phyloP scores from a whole-genome alignment of 2,113 vertebrate genomes.

The Genyomyrus donnyi region DNA sequence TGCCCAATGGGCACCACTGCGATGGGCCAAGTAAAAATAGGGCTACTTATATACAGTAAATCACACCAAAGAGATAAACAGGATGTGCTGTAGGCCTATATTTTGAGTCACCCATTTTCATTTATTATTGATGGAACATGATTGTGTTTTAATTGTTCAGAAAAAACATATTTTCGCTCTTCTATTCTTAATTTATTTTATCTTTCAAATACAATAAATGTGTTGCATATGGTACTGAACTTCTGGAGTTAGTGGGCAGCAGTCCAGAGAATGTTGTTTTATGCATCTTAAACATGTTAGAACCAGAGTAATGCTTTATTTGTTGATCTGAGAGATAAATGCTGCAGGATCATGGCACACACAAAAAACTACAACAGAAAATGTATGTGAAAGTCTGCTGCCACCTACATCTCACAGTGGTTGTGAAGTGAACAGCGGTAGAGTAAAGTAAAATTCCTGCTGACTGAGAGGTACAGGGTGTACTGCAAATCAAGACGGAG shows the following conservation, averaged over 20 bases:
- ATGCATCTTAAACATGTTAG: background rate
- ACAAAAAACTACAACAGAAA: background rate
- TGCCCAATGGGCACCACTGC: background rate
- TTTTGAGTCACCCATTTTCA: background rate
- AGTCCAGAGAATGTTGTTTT: background rate
- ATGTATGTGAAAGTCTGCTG: background rate
- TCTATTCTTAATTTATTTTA: background rate
- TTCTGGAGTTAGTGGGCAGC: background rate
- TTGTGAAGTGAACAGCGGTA: background rate
- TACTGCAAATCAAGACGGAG: background rate
- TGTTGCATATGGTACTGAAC: background rate
- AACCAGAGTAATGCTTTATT: background rate
- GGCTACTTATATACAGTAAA: background rate
- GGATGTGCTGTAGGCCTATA: background rate
- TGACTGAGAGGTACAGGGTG: background rate
- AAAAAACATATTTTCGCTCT: background rate
- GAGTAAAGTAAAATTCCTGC: background rate
- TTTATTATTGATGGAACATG: background rate
- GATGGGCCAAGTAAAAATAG: background rate
- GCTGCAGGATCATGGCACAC: background rate
- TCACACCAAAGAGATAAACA: background rate
- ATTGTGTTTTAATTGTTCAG: background rate
- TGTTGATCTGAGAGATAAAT: background rate
- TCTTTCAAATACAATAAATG: background rate
- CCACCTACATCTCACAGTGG: background rate